These are phyloP conservation scores for Equus przewalskii DNA, from an alignment of 2,113 vertebrate species.

Conservation along the genomic window DNA sequence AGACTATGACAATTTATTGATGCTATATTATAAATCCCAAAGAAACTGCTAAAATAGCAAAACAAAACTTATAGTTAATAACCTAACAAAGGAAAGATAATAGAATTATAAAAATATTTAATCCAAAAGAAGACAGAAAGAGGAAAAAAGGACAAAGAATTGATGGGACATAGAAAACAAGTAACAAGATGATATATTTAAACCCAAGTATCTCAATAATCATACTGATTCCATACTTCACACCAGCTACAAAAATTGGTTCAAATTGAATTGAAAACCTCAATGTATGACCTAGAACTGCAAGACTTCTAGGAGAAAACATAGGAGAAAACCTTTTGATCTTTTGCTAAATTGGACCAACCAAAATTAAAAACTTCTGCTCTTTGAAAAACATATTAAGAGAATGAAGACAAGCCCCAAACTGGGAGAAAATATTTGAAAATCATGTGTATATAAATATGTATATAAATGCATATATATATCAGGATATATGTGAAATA, in stretches of 20 bases:
- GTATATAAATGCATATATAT: background rate
- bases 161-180: background rate
- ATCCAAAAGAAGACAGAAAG: background rate
- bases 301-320: background rate
- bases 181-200: background rate
- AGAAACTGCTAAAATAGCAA: background rate
- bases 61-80: background rate
- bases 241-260: background rate
- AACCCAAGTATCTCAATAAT: background rate
- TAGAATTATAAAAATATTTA: background rate
- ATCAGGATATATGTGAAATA: too few species aligned
- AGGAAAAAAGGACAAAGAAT: background rate
- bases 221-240: background rate
- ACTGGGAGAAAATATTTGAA: background rate
- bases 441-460: background rate
- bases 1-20: background rate
- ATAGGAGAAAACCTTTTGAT: background rate
- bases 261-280: background rate
- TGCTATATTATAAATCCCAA: background rate
- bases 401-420: background rate
- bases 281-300: background rate
- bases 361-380: background rate
- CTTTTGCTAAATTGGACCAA: background rate
- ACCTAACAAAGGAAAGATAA: background rate
- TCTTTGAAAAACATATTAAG: background rate